A percentile compares a stretch with the other conserved stretches of the same genome.
Conservation (phyloP, 2,888 invertebrate genomes). For the Nemotelus nigrinus region DNA sequence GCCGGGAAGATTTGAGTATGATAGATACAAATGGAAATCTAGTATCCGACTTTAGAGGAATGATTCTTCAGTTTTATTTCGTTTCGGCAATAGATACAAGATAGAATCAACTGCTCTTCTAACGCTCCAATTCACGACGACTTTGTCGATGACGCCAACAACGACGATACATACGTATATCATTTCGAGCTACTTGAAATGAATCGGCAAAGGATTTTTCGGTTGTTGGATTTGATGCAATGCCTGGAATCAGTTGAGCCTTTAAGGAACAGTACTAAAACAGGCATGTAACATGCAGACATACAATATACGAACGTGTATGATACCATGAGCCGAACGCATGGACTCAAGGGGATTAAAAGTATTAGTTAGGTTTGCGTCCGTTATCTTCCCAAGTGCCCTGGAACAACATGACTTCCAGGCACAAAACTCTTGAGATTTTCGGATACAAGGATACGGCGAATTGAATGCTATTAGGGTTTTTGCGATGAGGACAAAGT, state of each 20-base stretch:
- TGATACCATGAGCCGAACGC: not conserved
- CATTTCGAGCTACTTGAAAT: constrained; percentile 23
- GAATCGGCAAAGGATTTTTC: not conserved
- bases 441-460: constrained; percentile 12
- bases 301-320: not conserved
- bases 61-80: not conserved
- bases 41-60: not conserved
- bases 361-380: constrained; percentile 35
- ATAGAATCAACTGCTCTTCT: constrained; percentile 15
- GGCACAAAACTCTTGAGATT: constrained; percentile 11
- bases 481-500: constrained; percentile 31
- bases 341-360: constrained; percentile 28
- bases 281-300: not conserved
- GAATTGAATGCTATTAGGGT: constrained; percentile 11
- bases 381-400: constrained; percentile 24
- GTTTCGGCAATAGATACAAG: not conserved
- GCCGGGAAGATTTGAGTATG: not conserved
- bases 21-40: not conserved
- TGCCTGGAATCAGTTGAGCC: not conserved
- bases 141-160: not conserved
- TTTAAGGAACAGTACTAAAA: not conserved
- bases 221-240: constrained; percentile 21
- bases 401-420: constrained; percentile 23
- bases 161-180: not conserved
- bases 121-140: constrained; percentile 17